Evolutionary conservation across 2,113 vertebrate species (phyloP).

Genomic region (Lasiurus borealis): DNA sequence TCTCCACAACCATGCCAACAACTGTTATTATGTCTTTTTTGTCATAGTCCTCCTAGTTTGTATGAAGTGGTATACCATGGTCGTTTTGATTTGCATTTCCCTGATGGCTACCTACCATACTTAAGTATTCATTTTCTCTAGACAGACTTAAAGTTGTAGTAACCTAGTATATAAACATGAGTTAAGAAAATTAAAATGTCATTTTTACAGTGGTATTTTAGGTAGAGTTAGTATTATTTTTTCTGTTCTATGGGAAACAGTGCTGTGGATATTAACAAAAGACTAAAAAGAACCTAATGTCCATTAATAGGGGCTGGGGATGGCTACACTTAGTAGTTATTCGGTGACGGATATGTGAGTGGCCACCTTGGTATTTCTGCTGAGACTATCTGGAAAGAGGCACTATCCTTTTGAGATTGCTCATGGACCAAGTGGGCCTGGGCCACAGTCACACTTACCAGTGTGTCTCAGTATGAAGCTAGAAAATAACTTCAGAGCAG

Average conservation of each 20-base stretch:
- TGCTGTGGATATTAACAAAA: neutral
- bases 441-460: neutral
- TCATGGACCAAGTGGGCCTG: neutral
- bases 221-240: neutral
- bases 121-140: neutral
- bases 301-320: neutral
- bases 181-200: constrained; percentile 24
- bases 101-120: neutral
- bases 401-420: neutral
- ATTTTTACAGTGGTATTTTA: constrained; percentile 6
- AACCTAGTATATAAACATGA: neutral
- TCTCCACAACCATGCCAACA: neutral
- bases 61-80: neutral
- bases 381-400: neutral
- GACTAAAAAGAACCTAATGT: neutral
- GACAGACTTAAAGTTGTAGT: neutral
- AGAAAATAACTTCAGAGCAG: neutral
- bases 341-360: neutral
- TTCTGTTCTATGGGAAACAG: neutral
- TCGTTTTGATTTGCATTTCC: constrained; percentile 19
- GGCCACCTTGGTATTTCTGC: neutral
- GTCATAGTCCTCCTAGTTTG: neutral
- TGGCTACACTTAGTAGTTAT: neutral
- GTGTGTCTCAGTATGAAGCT: neutral
- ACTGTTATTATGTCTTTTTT: neutral